Base-by-base conservation (phyloP, 2,797 vertebrate genomes). In the Phoxinus dragarum region DNA sequence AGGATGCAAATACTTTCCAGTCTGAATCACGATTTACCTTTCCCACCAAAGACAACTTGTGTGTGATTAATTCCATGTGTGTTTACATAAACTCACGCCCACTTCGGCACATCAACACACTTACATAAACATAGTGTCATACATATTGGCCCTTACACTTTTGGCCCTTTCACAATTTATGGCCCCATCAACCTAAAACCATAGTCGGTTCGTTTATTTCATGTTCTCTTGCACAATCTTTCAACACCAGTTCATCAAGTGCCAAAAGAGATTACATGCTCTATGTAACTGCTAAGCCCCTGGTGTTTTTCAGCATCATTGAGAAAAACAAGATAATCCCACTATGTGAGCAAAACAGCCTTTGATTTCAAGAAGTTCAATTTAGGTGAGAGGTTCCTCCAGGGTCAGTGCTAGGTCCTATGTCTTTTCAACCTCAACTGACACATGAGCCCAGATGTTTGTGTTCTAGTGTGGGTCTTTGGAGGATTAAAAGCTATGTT, bases 61-160 rank as follows among this genome's bases (percentile, higher is more conserved):
- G 67, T 86, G 85, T 79, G 36, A 92, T 87, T 80, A 76, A 73
- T 82, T 88, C 90, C 90, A 90, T 88, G 78, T 91, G 89, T 87
- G 76, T 87, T 84, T 84, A 44, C 61, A 73, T 61, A n/a, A 54
- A 82, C 81, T 67, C 12, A 61, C 47, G 59, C 23, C 38, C 49
- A 56, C 42, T 12, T 71, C 27, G 23, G 17, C 49, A 71, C 49
- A 78, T 61, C 31, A 36, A 44, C 54, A 73, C 47, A 42, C 40
- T 27, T 68, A 64, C 61, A 88, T 71, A 82, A 27, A 61, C 72
- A 81, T 52, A 64, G 14, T 17, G 59, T 47, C 77, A 67, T 42
- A 40, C 38, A 75, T 21, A 49, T 64, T 27, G 78, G 75, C 4
- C 44, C 9, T 47, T 8, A 31, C 8, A 36, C 27, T 34, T 76